Conservation (phyloP, 2,888 invertebrate species). For the Pollenia angustigena region DNA sequence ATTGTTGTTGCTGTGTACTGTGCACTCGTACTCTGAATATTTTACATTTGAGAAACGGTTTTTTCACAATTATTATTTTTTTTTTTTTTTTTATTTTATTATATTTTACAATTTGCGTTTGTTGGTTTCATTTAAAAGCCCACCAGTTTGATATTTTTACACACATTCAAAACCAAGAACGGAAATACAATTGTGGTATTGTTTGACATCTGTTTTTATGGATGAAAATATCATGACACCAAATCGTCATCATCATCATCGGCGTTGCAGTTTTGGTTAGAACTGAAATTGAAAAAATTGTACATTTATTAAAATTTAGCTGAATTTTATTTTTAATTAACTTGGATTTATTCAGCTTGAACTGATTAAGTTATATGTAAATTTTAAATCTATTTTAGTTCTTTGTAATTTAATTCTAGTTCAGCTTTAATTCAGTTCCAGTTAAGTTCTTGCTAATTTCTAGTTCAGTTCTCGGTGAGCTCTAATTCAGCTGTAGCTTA, state of each 20-base stretch:
- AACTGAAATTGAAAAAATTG: neutral
- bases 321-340: neutral
- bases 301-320: neutral
- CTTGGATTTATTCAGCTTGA: no score
- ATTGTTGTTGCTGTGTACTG: conserved; percentile 55
- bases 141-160: conserved; percentile 41
- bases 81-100: conserved; percentile 36
- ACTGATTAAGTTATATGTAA: no score
- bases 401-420: no score
- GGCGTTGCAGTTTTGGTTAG: neutral
- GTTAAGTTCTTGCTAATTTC: no score
- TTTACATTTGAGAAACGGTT: conserved; percentile 56
- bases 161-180: conserved; percentile 50
- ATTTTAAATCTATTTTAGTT: no score
- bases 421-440: no score
- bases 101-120: conserved; percentile 60
- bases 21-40: conserved; percentile 46
- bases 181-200: conserved; percentile 71
- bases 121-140: conserved; percentile 59
- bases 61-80: conserved; percentile 26
- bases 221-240: conserved; percentile 49
- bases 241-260: conserved; percentile 38
- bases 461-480: no score
- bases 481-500: no score
- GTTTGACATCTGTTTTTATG: conserved; percentile 69